Evolutionary conservation across 37 sponge, comb jelly and placozoan species (phyloP).

Genomic region (Spongia lamella): DNA sequence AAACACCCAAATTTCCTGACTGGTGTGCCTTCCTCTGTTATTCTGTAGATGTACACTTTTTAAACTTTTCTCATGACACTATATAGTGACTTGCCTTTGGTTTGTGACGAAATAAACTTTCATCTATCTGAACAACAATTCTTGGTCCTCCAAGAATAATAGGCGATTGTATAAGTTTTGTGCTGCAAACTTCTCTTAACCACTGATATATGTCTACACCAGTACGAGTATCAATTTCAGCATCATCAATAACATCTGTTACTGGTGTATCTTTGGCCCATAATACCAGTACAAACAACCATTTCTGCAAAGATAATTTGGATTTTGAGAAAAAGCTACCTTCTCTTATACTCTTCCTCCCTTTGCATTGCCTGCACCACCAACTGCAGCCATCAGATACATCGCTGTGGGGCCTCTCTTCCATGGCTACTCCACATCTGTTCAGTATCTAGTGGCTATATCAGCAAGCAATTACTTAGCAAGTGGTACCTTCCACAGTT

Average conservation of each 20-base stretch:
- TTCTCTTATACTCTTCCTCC: slow-evolving; percentile 16
- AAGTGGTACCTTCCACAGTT: slow-evolving; percentile 6
- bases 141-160: slow-evolving; percentile 36
- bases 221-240: neutral
- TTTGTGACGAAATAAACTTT: slow-evolving; percentile 49
- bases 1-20: too few species aligned
- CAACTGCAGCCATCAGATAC: too few species aligned
- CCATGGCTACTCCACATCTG: too few species aligned
- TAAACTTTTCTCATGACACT: too few species aligned
- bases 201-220: slow-evolving; percentile 48
- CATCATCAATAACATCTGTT: slow-evolving; percentile 20
- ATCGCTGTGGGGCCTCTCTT: too few species aligned
- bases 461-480: too few species aligned
- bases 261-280: too few species aligned
- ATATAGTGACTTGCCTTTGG: slow-evolving; percentile 40
- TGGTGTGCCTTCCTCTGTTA: too few species aligned
- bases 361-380: too few species aligned
- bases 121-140: slow-evolving; percentile 48
- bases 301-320: slow-evolving; percentile 40
- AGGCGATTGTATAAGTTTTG: slow-evolving; percentile 16
- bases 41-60: too few species aligned
- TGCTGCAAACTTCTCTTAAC: slow-evolving; percentile 45
- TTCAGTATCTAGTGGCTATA: too few species aligned
- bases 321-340: slow-evolving; percentile 50
- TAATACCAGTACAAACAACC: slow-evolving; percentile 25